These are phyloP conservation scores for Lumbricus terrestris DNA, from an alignment of 2,888 invertebrate species.

Conservation along the genomic window DNA sequence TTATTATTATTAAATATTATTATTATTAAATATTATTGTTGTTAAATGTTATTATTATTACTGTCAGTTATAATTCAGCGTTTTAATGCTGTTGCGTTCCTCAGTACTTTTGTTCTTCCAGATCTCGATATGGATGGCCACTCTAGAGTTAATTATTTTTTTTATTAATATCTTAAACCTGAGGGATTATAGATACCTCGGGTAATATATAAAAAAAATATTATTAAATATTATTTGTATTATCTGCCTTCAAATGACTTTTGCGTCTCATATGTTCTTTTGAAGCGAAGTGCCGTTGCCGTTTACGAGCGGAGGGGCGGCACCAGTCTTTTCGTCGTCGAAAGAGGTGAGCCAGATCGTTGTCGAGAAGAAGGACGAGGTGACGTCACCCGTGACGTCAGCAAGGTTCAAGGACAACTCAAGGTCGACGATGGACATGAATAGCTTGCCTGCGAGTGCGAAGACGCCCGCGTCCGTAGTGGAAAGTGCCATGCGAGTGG, in stretches of 20 bases:
- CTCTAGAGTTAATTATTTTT: too few species aligned
- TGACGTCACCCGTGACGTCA: slow-evolving; percentile 14
- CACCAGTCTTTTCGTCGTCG: slow-evolving; percentile 71
- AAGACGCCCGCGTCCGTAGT: background rate
- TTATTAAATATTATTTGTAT: too few species aligned
- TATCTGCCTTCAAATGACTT: background rate
- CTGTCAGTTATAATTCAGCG: too few species aligned
- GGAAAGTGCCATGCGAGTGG: background rate
- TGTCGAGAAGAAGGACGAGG: slow-evolving; percentile 70
- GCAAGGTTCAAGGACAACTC: slow-evolving; percentile 25
- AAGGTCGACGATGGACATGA: slow-evolving; percentile 4
- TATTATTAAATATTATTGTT: too few species aligned
- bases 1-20: too few species aligned
- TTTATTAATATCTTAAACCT: too few species aligned
- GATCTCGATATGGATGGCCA: too few species aligned
- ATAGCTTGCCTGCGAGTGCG: background rate
- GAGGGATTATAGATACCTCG: too few species aligned
- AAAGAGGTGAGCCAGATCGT: slow-evolving; percentile 78
- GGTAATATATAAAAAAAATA: too few species aligned
- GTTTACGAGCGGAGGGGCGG: slow-evolving; percentile 32
- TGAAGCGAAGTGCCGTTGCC: slow-evolving; percentile 30
- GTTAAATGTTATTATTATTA: too few species aligned
- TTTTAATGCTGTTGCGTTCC: too few species aligned
- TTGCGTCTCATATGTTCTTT: background rate
- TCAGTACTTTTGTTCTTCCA: too few species aligned